Evolutionary conservation across 2,113 vertebrate species (phyloP), one percentile per base, ranked within the genome.

Genomic region (Geococcyx californianus): DNA sequence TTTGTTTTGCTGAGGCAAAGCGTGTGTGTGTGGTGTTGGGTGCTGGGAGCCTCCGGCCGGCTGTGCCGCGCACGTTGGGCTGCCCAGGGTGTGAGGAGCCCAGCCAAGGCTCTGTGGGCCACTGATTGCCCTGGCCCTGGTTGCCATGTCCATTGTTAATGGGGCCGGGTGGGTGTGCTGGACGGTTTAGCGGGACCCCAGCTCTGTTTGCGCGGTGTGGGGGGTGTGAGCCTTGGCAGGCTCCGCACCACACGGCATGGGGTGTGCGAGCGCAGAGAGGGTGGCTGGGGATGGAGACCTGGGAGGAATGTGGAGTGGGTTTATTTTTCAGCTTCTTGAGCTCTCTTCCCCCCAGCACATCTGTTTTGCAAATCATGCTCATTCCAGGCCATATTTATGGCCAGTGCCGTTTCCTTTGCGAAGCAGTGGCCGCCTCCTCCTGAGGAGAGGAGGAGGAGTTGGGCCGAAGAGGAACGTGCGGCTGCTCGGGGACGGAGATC

Each of bases 291-390:
- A 34, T 1, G 9, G 52, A 58, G 73, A 47, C 58, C 84, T 77
- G 70, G 34, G 58, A 90, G 86, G 91, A 89, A 62, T 77, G 25
- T 8, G 34, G 40, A 58, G 64, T 36, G 51, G 54, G 8, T 92
- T 96, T 56, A 9, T 64, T 91, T 88, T 59, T 66, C 79, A 87
- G 70, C 70, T 28, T 86, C 74, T 64, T 3, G 3, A 2, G 13
- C 47, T 86, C 58, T 67, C 45, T 69, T 21, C 69, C 82, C 84
- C 77, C 62, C 69, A 51, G 85, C 97, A 98, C 98, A 98, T 98
- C 98, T 98, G 98, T 95, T 98, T 98, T 98, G 97, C 69, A 92
- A 96, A 97, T 98, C 91, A 96, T 6, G 40, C 97, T 97, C 96
- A 93, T 98, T 98, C 96, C 98, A 97, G 94, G 34, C 97, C 67